Conservation (phyloP, 2,888 invertebrate genomes). For the Acanthococcus lagerstroemiae region DNA sequence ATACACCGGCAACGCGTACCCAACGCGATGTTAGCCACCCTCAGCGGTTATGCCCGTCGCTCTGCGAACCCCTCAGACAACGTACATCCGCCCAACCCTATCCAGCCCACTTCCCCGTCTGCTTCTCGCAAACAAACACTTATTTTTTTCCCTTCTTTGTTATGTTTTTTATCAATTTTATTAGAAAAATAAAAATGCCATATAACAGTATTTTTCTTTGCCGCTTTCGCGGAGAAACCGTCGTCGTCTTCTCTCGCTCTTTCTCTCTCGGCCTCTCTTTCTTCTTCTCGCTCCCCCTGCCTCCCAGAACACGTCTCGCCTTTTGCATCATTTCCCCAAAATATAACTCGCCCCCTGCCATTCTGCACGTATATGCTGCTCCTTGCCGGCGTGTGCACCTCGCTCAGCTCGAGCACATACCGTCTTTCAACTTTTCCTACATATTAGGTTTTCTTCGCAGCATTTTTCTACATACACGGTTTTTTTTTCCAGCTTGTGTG, state of each 20-base stretch:
- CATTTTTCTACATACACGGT: neutral
- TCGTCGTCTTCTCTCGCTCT: too few relatives aligned
- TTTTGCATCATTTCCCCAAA: slow-evolving; percentile 3
- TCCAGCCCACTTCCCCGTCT: slow-evolving; percentile 35
- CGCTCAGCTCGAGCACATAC: neutral
- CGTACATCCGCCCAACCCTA: slow-evolving; percentile 30
- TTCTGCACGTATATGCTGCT: too few relatives aligned
- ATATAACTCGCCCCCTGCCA: too few relatives aligned
- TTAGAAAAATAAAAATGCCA: slow-evolving; percentile 23
- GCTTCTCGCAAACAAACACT: slow-evolving; percentile 34
- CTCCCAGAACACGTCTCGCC: neutral
- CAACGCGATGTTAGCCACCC: too few relatives aligned
- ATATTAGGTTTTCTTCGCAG: slow-evolving; percentile 1
- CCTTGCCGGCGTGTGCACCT: too few relatives aligned
- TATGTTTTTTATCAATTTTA: slow-evolving; percentile 24
- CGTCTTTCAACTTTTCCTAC: slow-evolving; percentile 2
- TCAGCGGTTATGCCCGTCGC: too few relatives aligned
- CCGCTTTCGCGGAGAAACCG: neutral
- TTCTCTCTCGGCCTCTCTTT: slow-evolving; percentile 1
- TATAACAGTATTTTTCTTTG: slow-evolving; percentile 20
- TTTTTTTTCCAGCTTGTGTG: neutral
- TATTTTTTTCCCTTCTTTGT: slow-evolving; percentile 22
- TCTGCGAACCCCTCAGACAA: slow-evolving; percentile 10
- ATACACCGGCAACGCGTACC: too few relatives aligned
- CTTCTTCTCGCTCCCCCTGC: slow-evolving; percentile 1